phyloP scores from a whole-genome alignment of 2,888 invertebrate species.

The Agapetus fuscipes region DNA sequence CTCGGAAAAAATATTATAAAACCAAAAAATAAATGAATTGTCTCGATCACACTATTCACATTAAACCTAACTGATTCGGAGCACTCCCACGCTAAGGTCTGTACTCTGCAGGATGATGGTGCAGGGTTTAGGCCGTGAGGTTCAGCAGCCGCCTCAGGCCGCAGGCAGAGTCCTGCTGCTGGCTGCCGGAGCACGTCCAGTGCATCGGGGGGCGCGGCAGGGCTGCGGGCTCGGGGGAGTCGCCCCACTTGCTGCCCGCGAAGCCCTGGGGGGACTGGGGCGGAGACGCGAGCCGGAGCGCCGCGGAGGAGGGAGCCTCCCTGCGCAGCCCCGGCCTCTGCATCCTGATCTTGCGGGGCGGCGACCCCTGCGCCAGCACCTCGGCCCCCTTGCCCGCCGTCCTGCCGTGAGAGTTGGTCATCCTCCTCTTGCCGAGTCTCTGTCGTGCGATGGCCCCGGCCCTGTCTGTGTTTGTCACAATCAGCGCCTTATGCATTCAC shows the following conservation, averaged over 20 bases:
- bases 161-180: conserved; percentile 46
- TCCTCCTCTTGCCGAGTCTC: conserved; percentile 19
- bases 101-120: conserved; percentile 2
- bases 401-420: conserved; percentile 19
- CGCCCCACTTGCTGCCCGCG: conserved; percentile 76
- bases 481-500: no score
- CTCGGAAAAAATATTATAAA: no score
- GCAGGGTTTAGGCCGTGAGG: conserved; percentile 38
- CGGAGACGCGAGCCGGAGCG: conserved; percentile 7
- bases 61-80: no score
- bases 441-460: conserved; percentile 3
- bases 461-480: no score
- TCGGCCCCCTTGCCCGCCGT: conserved; percentile 14
- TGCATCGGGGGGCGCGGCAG: conserved; percentile 72
- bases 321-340: conserved; percentile 25
- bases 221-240: conserved; percentile 68
- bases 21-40: no score
- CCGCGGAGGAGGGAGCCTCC: conserved; percentile 6
- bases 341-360: conserved; percentile 31
- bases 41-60: no score
- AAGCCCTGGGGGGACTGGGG: conserved; percentile 23
- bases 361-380: conserved; percentile 24
- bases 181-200: conserved; percentile 50
- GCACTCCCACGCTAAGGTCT: no score
- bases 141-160: conserved; percentile 56